Base-by-base conservation (phyloP, 2,888 invertebrate genomes). In the Anarsia innoxiella region DNA sequence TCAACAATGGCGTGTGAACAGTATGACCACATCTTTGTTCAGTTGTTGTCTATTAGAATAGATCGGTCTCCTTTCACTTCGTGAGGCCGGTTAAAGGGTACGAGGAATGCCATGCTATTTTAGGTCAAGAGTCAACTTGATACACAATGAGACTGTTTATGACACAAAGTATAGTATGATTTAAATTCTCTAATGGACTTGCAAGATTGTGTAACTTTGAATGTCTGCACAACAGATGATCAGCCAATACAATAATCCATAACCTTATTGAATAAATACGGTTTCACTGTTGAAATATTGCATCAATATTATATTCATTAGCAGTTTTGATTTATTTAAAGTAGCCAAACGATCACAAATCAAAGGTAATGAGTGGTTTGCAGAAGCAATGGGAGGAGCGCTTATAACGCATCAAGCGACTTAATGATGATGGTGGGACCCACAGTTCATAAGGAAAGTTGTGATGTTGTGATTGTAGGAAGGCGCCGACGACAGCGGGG, bases 1-100 rank as follows among this genome's bases (percentile, higher is more conserved):
- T 56, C 56, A 62, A 66, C 66, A 68, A 68, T 67, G 58, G 60
- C 70, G 71, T 74, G 72, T 64, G 73, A 76, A 70, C 59, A 58
- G 50, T 56, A 48, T 63, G 66, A 54, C 66, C 62, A 64, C 60
- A 65, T 65, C 66, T 62, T 66, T 66, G 63, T 64, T 58, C 56
- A 55, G 59, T 56, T 40, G 44, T 53, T 52, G 55, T 51, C 48
- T 56, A 28, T 40, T 53, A 53, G 59, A 69, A 69, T 61, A 59
- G 70, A 70, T 69, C 67, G 46, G 51, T 63, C 61, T 68, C 78
- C 80, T 80, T 80, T 82, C 80, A 80, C 80, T 78, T 70, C 56
- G 51, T 49, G 54, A 56, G 61, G 56, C 58, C 53, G 62, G 56
- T 56, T 59, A 73, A 73, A 73, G 72, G 75, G 71, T 65, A 71